Base-by-base conservation (phyloP, 2,113 vertebrate genomes). In the Arizona elegans region DNA sequence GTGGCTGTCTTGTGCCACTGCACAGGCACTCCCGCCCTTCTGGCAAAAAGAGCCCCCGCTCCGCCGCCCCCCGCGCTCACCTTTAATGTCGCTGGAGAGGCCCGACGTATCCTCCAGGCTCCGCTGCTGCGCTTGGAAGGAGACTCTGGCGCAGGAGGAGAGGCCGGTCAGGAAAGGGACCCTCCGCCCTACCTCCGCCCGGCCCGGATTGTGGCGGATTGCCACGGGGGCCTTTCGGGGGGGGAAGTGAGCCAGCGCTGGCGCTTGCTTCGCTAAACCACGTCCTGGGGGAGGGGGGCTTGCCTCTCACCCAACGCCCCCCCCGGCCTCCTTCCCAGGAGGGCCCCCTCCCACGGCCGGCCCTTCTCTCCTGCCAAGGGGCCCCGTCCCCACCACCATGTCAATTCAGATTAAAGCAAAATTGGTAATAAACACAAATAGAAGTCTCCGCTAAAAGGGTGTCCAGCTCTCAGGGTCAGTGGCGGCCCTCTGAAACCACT, bases 31-130 rank as follows among this genome's bases (percentile, higher is more conserved):
- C 65, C 65, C 11, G 47, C 47, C 11, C 86, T 87, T 47, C 86
- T 86, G 4, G 15, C 29, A 2, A 8, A 19, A 29, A n/a, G 0
- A 1, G 1, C 0, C n/a, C n/a, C n/a, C 8, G 21, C 2, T 24
- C 15, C 12, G 26, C 62, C 10, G n/a, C 29, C 62, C 3, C 10
- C 21, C 86, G 5, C 3, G 11, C 88, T 86, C 89, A 92, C 92
- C 92, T 59, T 81, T 58, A 6, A 53, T 52, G 55, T 85, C 26
- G 50, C 24, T 90, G 54, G 43, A 58, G 1, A 38, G 2, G 9
- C 24, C 26, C 3, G 88, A 62, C 3, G 33, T 15, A 1, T 52
- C 70, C 3, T 85, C 88, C 70, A 81, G 33, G 70, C 33, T 81
- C 4, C 11, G 54, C 19, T 15, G 5, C 2, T 87, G 53, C 50